Evolutionary conservation across 1,140 invertebrate genomes (phyloP).

Genomic region (Apis mellifera): Amel_HAv3.1 CM009941.2:6563501-6564000

Average conservation of each 20-base stretch:
- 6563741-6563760: constrained; percentile 34
- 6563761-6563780: constrained; percentile 27
- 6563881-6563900: constrained; percentile 83
- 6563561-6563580: constrained; percentile 35
- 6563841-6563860: constrained; percentile 26
- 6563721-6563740: constrained; percentile 28
- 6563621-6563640: constrained; percentile 28
- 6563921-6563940: constrained; percentile 80
- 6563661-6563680: constrained; percentile 21
- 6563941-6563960: constrained; percentile 80
- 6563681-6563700: constrained; percentile 34
- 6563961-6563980: constrained; percentile 79
- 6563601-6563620: constrained; percentile 20
- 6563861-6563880: constrained; percentile 79
- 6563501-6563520: constrained; percentile 48
- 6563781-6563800: constrained; percentile 33
- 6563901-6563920: constrained; percentile 79
- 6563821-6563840: constrained; percentile 41
- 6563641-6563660: constrained; percentile 23
- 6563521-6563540: constrained; percentile 54
- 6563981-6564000: constrained; percentile 75
- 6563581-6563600: not conserved
- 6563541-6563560: constrained; percentile 58
- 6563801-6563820: constrained; percentile 48
- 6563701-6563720: constrained; percentile 44